phyloP scores from a whole-genome alignment of 2,888 invertebrate species.

The Drosophila colorata region DNA sequence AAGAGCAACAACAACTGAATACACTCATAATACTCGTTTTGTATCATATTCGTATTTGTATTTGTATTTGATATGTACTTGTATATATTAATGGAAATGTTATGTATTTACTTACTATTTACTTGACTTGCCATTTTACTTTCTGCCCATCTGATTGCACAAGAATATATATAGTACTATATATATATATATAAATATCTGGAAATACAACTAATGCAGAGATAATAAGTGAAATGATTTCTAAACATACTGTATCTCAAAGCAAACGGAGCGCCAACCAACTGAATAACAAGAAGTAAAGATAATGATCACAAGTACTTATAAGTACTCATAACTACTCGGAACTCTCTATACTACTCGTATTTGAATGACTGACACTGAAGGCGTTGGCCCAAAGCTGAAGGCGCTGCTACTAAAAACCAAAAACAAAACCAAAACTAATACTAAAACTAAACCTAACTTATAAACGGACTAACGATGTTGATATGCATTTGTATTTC shows the following conservation, averaged over 20 bases:
- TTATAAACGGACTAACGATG: conserved; percentile 50
- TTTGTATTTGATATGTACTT: conserved; percentile 24
- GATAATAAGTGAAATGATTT: conserved; percentile 31
- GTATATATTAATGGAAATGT: conserved; percentile 42
- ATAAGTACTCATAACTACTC: conserved; percentile 10
- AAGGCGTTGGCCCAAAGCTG: conserved; percentile 61
- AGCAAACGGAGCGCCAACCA: background rate
- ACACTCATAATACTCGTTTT: conserved; percentile 12
- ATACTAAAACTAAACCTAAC: conserved; percentile 23
- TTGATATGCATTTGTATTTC: conserved; percentile 71
- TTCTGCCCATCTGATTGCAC: conserved; percentile 84
- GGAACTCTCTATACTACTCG: conserved; percentile 43
- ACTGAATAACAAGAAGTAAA: conserved; percentile 4
- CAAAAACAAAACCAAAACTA: conserved; percentile 27
- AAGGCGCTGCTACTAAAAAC: conserved; percentile 48
- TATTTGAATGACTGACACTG: conserved; percentile 85
- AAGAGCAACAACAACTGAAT: conserved; percentile 10
- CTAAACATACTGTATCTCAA: background rate
- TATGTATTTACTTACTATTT: conserved; percentile 29
- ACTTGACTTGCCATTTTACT: conserved; percentile 81
- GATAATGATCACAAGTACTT: conserved; percentile 11
- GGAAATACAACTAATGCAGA: conserved; percentile 55
- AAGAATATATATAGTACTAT: conserved; percentile 35
- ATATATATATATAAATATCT: conserved; percentile 32
- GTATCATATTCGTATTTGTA: conserved; percentile 18